These are phyloP conservation scores for Pseudobourletiella spinata DNA, from an alignment of 1,140 invertebrate species.

Conservation along the genomic window DNA sequence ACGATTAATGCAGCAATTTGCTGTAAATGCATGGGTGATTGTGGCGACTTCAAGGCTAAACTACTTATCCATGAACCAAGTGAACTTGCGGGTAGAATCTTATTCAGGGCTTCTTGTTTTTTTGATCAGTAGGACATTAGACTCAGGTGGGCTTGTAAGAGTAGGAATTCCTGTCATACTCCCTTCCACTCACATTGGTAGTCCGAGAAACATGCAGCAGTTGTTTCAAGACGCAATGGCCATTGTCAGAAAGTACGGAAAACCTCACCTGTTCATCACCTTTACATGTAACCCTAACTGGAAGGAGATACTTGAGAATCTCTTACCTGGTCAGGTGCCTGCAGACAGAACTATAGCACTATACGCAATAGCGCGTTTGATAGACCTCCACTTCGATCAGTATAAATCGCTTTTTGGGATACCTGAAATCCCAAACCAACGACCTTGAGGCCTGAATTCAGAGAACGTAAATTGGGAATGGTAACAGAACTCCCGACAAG, in stretches of 20 bases:
- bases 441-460: no score
- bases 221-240: constrained; percentile 43
- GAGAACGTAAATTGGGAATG: no score
- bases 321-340: background rate
- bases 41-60: constrained; percentile 37
- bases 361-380: no score
- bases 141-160: background rate
- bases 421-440: no score
- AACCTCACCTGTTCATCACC: constrained; percentile 44
- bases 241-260: constrained; percentile 40
- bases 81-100: constrained; percentile 33
- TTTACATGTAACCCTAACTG: constrained; percentile 44
- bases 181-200: constrained; percentile 32
- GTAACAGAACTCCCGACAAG: no score
- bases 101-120: constrained; percentile 35
- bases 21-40: constrained; percentile 38
- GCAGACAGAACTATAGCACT: no score
- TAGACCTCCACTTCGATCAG: no score
- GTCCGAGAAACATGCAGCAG: constrained; percentile 38
- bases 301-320: constrained; percentile 40
- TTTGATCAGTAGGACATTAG: constrained; percentile 8
- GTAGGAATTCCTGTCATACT: constrained; percentile 23
- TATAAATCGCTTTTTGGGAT: no score
- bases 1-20: constrained; percentile 38
- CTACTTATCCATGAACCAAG: constrained; percentile 36